phyloP scores from a whole-genome alignment of 2,888 invertebrate genomes.

The Villa cingulata region DNA sequence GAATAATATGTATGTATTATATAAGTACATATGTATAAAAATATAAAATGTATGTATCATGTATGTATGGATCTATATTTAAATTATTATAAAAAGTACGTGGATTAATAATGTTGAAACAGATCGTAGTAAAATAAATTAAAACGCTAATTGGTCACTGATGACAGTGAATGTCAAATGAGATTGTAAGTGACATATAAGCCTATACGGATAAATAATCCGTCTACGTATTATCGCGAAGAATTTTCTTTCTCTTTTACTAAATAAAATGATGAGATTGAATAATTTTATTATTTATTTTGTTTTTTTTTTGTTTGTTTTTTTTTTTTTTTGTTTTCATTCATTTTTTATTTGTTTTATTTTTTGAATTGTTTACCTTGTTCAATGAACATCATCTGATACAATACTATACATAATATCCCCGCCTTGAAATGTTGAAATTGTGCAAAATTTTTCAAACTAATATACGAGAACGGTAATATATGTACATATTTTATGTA shows the following conservation, averaged over 20 bases:
- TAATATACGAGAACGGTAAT: too few relatives aligned
- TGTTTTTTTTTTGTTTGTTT: background rate
- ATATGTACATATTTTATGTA: too few relatives aligned
- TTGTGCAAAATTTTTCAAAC: too few relatives aligned
- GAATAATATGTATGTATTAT: background rate
- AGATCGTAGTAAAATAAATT: constrained; percentile 10
- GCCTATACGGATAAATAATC: background rate
- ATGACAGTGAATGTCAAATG: constrained; percentile 10
- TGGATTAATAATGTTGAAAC: background rate
- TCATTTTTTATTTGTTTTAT: background rate
- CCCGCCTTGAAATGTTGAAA: too few relatives aligned
- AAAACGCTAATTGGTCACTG: constrained; percentile 12
- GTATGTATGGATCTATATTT: too few relatives aligned
- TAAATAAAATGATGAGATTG: too few relatives aligned
- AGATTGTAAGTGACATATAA: constrained; percentile 7
- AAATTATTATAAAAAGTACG: too few relatives aligned
- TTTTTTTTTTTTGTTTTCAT: background rate
- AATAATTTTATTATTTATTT: background rate
- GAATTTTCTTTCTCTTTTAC: background rate
- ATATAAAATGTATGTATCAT: too few relatives aligned
- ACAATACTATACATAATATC: too few relatives aligned
- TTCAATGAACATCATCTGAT: background rate
- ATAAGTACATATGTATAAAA: background rate
- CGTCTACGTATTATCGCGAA: background rate
- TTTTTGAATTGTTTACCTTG: background rate